Conservation (phyloP, 2,113 vertebrate genomes). For the Rhinichthys klamathensis region DNA sequence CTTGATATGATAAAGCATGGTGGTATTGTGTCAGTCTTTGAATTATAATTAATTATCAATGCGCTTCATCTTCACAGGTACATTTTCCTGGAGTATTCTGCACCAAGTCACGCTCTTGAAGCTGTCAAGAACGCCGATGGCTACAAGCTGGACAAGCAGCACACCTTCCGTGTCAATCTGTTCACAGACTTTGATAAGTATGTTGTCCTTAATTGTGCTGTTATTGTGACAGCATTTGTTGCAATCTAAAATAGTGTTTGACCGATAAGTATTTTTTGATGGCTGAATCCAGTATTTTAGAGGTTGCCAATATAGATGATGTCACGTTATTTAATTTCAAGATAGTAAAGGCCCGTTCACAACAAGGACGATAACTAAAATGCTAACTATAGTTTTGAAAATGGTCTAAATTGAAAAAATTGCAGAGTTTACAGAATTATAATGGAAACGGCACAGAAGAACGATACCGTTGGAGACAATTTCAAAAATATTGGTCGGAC, state of each 20-base stretch:
- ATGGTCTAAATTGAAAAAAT: too few relatives aligned
- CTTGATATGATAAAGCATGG: not conserved
- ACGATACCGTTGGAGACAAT: too few relatives aligned
- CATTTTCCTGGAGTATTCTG: conserved; percentile 95
- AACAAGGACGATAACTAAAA: too few relatives aligned
- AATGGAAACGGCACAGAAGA: too few relatives aligned
- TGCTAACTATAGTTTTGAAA: too few relatives aligned
- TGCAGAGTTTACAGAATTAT: too few relatives aligned
- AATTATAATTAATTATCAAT: not conserved
- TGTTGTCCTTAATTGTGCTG: conserved; percentile 56
- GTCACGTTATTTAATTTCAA: not conserved
- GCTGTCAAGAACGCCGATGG: conserved; percentile 95
- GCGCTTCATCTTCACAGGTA: conserved; percentile 75
- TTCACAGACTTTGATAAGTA: conserved; percentile 99
- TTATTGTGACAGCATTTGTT: not conserved
- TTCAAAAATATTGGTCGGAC: too few relatives aligned
- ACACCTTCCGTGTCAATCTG: conserved; percentile 96
- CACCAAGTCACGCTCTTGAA: conserved; percentile 88
- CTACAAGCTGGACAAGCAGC: conserved; percentile 98
- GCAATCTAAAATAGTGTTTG: not conserved
- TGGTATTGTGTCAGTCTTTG: not conserved
- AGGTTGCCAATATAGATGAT: not conserved
- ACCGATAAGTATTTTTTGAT: not conserved
- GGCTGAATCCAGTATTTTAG: too few relatives aligned
- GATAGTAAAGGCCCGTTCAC: too few relatives aligned